phyloP scores from a whole-genome alignment of 2,888 invertebrate genomes.

The Monoplex corrugatus region DNA sequence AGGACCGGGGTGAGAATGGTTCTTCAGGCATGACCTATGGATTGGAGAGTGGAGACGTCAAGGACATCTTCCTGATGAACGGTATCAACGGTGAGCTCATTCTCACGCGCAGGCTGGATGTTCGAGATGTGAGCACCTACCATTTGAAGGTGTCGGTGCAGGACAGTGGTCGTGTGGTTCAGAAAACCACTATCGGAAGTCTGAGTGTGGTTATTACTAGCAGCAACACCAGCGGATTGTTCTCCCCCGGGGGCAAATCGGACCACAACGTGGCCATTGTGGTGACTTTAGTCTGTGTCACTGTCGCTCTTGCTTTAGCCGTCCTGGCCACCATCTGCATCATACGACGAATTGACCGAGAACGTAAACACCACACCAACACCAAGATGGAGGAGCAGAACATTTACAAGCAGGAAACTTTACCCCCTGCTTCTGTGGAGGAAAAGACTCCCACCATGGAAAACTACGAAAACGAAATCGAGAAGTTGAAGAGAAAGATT shows the following conservation, averaged over 20 bases:
- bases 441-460: slow-evolving; percentile 49
- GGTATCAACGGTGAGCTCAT: slow-evolving; percentile 80
- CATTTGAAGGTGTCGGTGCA: slow-evolving; percentile 70
- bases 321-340: slow-evolving; percentile 71
- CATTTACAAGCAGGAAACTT: slow-evolving; percentile 56
- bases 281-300: slow-evolving; percentile 71
- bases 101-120: slow-evolving; percentile 65
- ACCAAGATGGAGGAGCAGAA: slow-evolving; percentile 59
- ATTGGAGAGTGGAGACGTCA: slow-evolving; percentile 79
- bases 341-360: slow-evolving; percentile 67
- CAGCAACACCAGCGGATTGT: slow-evolving; percentile 60
- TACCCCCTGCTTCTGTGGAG: slow-evolving; percentile 40
- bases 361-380: slow-evolving; percentile 58
- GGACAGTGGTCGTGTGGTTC: slow-evolving; percentile 64
- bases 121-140: slow-evolving; percentile 66
- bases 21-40: slow-evolving; percentile 59
- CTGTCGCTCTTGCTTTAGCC: slow-evolving; percentile 67
- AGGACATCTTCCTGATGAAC: slow-evolving; percentile 81
- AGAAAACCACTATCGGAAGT: slow-evolving; percentile 63
- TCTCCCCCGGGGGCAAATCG: slow-evolving; percentile 56
- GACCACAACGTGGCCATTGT: slow-evolving; percentile 71
- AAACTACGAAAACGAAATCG: slow-evolving; percentile 62
- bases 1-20: slow-evolving; percentile 70
- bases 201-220: slow-evolving; percentile 65
- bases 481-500: slow-evolving; percentile 68